Evolutionary conservation across 1,140 invertebrate genomes (phyloP).

Genomic region (Ips typographus): DNA sequence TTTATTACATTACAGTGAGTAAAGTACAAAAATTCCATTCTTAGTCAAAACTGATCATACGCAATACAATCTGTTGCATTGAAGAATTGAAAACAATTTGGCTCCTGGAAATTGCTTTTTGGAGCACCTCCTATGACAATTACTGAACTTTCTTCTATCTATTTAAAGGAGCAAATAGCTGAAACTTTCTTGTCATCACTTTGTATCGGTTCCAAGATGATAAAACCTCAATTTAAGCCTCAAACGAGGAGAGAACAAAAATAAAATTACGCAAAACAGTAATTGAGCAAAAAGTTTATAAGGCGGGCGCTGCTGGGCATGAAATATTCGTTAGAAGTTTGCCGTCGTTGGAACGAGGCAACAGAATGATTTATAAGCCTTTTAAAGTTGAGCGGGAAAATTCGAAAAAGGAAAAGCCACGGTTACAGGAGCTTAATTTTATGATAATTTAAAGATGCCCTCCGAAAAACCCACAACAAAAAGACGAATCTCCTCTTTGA

Average conservation of each 20-base stretch:
- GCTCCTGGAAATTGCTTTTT: no score
- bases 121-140: no score
- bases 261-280: slow-evolving; percentile 38
- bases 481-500: neutral
- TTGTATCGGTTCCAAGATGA: neutral
- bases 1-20: no score
- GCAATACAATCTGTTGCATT: no score
- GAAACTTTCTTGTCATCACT: no score
- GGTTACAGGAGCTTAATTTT: slow-evolving; percentile 20
- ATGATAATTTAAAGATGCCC: slow-evolving; percentile 23
- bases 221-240: slow-evolving; percentile 19
- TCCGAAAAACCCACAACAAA: slow-evolving; percentile 9
- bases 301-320: slow-evolving; percentile 34
- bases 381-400: slow-evolving; percentile 37
- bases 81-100: no score
- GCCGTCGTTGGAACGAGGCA: slow-evolving; percentile 32
- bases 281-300: slow-evolving; percentile 35
- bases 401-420: slow-evolving; percentile 18
- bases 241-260: slow-evolving; percentile 21
- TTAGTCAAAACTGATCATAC: no score
- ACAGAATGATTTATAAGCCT: slow-evolving; percentile 40
- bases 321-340: slow-evolving; percentile 44
- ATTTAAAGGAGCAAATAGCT: no score
- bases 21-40: no score
- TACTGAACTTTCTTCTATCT: no score